Conservation (phyloP, 92 coral and sea anemone genomes). For the Parazoanthus swiftii region DNA sequence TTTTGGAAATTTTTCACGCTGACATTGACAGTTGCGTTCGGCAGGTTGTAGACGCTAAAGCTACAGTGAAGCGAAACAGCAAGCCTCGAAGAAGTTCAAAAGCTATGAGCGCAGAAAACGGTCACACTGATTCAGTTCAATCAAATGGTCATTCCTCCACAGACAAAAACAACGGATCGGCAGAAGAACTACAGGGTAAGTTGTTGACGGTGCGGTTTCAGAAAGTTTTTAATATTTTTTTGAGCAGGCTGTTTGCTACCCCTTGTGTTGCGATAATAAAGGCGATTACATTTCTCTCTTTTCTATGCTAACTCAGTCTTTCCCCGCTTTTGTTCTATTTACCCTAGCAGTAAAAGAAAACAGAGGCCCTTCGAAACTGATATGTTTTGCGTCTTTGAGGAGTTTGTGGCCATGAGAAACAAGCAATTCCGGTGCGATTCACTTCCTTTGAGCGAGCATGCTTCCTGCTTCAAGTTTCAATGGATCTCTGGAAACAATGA, state of each 20-base stretch:
- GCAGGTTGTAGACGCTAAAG: conserved; percentile 95
- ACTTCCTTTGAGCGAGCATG: conserved; percentile 48
- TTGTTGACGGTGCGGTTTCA: neutral
- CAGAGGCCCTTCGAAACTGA: neutral
- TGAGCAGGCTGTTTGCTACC: neutral
- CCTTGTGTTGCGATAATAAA: no score
- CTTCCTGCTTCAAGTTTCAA: conserved; percentile 37
- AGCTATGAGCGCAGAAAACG: conserved; percentile 52
- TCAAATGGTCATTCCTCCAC: conserved; percentile 58
- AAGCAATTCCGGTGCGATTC: conserved; percentile 15
- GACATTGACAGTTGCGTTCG: conserved; percentile 21
- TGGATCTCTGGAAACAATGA: conserved; percentile 33
- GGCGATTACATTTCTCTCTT: neutral
- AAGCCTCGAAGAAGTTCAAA: conserved; percentile 87
- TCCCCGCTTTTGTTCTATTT: conserved; percentile 5
- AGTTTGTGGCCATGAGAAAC: neutral
- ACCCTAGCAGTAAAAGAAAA: neutral
- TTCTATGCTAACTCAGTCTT: neutral
- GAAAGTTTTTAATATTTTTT: neutral
- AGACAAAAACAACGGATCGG: conserved; percentile 49
- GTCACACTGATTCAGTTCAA: conserved; percentile 42
- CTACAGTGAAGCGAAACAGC: conserved; percentile 65
- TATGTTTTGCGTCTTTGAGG: neutral
- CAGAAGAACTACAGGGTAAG: conserved; percentile 47
- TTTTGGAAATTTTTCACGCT: conserved; percentile 13